Percentiles rank a stretch among this genome's conserved stretches.
Conservation (phyloP, 37 sponge, comb jelly and placozoan species). For the Halisarca cf. caerulea region DNA sequence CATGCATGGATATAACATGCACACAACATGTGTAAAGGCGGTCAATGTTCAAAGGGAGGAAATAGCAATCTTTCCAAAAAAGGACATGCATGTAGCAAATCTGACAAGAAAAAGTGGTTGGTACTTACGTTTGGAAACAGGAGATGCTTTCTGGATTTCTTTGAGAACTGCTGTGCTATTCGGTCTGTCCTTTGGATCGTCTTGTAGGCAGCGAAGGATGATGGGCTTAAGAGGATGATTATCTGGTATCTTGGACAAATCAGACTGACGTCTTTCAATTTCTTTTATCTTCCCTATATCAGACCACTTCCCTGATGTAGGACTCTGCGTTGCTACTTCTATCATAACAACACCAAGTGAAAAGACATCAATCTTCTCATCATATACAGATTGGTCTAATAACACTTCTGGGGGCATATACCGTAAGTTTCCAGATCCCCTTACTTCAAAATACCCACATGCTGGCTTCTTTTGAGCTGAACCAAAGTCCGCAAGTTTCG, state of each 20-base stretch:
- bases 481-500: no score
- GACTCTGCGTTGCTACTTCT: not conserved
- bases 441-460: not conserved
- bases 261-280: not conserved
- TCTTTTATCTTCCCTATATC: not conserved
- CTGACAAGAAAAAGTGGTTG: no score
- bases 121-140: no score
- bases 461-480: not conserved
- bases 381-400: not conserved
- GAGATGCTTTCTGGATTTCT: not conserved
- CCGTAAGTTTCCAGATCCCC: not conserved
- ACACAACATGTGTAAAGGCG: no score
- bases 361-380: conserved; percentile 19
- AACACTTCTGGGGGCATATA: conserved; percentile 15
- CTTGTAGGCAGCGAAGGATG: conserved; percentile 9
- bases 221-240: conserved; percentile 30
- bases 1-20: no score
- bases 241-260: not conserved
- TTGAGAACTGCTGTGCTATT: not conserved
- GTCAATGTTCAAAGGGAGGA: no score
- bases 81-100: no score
- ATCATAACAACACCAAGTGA: conserved; percentile 14
- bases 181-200: conserved; percentile 3
- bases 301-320: not conserved
- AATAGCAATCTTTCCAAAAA: no score